Conservation (phyloP, 2,888 invertebrate species). For the Doris montereyensis region DNA sequence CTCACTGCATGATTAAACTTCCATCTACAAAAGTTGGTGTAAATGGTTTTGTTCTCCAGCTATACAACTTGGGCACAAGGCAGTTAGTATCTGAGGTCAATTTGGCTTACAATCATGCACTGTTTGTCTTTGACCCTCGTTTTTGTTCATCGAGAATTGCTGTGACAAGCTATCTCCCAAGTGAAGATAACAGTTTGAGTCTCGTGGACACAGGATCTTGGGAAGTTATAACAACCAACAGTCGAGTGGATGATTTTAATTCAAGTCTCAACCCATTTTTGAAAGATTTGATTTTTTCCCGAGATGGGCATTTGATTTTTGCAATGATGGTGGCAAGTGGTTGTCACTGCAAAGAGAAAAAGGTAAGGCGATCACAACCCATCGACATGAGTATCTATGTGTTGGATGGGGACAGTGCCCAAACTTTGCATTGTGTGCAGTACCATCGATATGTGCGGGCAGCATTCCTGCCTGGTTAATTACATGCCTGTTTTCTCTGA, state of each 20-base stretch:
- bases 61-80: constrained; percentile 66
- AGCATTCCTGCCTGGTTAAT: constrained; percentile 70
- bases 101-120: constrained; percentile 60
- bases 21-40: constrained; percentile 55
- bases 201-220: constrained; percentile 61
- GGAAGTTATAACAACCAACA: constrained; percentile 64
- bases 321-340: constrained; percentile 66
- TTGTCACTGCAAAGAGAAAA: constrained; percentile 69
- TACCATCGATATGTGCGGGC: constrained; percentile 70
- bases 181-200: constrained; percentile 67
- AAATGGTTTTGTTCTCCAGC: constrained; percentile 62
- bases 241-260: constrained; percentile 62
- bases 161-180: constrained; percentile 66
- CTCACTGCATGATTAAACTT: constrained; percentile 67
- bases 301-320: constrained; percentile 68
- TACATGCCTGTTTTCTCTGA: constrained; percentile 70
- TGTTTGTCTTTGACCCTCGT: constrained; percentile 71
- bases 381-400: constrained; percentile 69
- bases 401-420: constrained; percentile 66
- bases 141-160: constrained; percentile 67
- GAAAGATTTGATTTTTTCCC: constrained; percentile 67
- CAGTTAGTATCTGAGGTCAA: constrained; percentile 60
- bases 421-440: constrained; percentile 70
- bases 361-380: constrained; percentile 66
- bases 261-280: constrained; percentile 64